These are phyloP conservation scores for Drosophila flavopinicola DNA, from an alignment of 2,888 invertebrate genomes.

Conservation along the genomic window DNA sequence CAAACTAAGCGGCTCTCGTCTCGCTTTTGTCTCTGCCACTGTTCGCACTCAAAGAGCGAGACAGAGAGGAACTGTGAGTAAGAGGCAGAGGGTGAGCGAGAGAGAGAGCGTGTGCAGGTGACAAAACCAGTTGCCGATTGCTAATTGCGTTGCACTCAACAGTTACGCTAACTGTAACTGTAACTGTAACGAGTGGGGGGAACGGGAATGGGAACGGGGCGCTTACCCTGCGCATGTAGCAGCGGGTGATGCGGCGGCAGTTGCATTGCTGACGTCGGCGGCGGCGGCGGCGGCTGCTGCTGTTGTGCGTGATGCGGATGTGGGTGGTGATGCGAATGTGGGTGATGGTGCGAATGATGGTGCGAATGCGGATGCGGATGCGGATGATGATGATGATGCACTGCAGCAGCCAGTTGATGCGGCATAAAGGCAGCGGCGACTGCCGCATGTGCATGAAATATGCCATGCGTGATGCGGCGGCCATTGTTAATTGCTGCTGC, in stretches of 20 bases:
- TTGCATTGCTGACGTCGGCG: constrained; percentile 37
- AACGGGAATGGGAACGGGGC: background rate
- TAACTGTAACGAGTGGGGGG: constrained; percentile 15
- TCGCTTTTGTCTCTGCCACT: constrained; percentile 10
- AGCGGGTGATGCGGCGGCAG: constrained; percentile 68
- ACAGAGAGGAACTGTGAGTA: background rate
- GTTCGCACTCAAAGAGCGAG: constrained; percentile 1
- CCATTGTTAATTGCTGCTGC: constrained; percentile 84
- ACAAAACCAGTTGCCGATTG: constrained; percentile 72
- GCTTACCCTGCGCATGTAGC: constrained; percentile 84
- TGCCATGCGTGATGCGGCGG: constrained; percentile 90
- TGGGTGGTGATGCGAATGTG: constrained; percentile 40
- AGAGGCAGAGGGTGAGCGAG: background rate
- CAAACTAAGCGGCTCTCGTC: constrained; percentile 66
- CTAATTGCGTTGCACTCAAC: constrained; percentile 61
- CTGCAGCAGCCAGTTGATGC: constrained; percentile 86
- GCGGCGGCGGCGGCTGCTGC: constrained; percentile 34
- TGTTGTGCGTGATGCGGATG: constrained; percentile 44
- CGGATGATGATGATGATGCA: constrained; percentile 68
- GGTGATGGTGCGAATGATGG: constrained; percentile 27
- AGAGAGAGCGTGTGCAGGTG: constrained; percentile 51
- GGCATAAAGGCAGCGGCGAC: constrained; percentile 94
- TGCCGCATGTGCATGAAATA: constrained; percentile 96
- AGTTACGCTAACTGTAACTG: constrained; percentile 52
- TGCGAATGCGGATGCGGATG: constrained; percentile 46